Conservation (phyloP, 1,140 invertebrate genomes). For the Calliphora vicina region DNA sequence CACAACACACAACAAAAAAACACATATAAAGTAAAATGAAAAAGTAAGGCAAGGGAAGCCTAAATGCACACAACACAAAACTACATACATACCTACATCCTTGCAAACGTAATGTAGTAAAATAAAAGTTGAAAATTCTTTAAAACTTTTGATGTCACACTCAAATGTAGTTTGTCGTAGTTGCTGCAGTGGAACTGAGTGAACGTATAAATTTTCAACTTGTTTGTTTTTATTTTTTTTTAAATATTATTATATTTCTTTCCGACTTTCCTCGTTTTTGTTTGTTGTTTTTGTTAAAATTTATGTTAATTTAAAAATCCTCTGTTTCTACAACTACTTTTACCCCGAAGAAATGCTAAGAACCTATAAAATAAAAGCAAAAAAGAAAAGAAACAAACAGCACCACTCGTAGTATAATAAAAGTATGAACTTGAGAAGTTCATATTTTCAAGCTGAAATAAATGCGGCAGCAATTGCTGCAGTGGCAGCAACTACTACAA, state of each 20-base stretch:
- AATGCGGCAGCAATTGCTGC: background rate
- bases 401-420: slow-evolving; percentile 12
- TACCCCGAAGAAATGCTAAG: background rate
- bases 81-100: background rate
- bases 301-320: slow-evolving; percentile 34
- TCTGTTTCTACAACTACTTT: slow-evolving; percentile 2
- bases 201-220: slow-evolving; percentile 6
- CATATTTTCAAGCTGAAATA: background rate
- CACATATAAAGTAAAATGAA: no score
- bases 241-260: background rate
- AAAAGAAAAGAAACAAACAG: background rate
- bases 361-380: background rate
- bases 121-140: background rate
- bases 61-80: background rate
- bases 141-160: slow-evolving; percentile 5
- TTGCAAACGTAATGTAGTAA: background rate
- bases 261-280: background rate
- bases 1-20: background rate
- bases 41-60: background rate
- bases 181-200: slow-evolving; percentile 15
- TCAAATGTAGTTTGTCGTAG: background rate
- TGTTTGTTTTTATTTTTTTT: background rate
- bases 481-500: background rate
- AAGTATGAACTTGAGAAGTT: slow-evolving; percentile 23
- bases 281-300: slow-evolving; percentile 7